phyloP scores from a whole-genome alignment of 2,797 vertebrate genomes.

The Mormyrus proboscirostris region DNA sequence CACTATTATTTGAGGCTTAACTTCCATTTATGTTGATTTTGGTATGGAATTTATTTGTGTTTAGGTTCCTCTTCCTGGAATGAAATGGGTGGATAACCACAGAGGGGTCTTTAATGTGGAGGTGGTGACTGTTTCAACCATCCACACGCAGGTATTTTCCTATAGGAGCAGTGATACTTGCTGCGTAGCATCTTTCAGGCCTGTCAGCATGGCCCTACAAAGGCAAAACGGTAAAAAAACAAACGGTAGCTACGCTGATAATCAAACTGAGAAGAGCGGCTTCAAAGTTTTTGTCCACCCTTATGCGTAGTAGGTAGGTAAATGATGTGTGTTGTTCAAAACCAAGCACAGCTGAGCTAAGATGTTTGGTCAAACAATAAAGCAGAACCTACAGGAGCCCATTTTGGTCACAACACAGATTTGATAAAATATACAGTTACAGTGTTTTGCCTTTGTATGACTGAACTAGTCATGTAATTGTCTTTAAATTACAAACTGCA shows the following conservation, averaged over 20 bases:
- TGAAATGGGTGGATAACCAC: slow-evolving; percentile 99
- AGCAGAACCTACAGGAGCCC: background rate
- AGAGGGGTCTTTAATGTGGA: slow-evolving; percentile 97
- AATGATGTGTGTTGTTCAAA: background rate
- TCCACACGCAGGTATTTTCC: slow-evolving; percentile 85
- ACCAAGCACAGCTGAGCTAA: background rate
- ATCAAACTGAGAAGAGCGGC: background rate
- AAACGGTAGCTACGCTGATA: background rate
- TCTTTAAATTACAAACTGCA: background rate
- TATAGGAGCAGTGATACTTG: background rate
- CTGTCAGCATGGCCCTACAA: background rate
- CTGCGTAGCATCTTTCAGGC: background rate
- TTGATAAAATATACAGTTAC: background rate
- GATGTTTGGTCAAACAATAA: background rate
- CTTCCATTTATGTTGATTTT: background rate
- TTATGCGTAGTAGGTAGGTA: background rate
- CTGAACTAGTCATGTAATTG: background rate
- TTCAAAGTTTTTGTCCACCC: background rate
- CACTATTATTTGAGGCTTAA: background rate
- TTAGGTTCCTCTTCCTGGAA: slow-evolving; percentile 93
- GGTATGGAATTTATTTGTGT: slow-evolving; percentile 26
- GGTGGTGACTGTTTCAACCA: slow-evolving; percentile 82
- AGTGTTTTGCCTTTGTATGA: background rate
- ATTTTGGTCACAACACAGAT: background rate
- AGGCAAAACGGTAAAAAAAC: background rate